A percentile compares a stretch with the other conserved stretches of the same genome.
These are phyloP conservation scores for Pelmatolapia mariae DNA, from an alignment of 2,113 vertebrate genomes.

Conservation along the genomic window DNA sequence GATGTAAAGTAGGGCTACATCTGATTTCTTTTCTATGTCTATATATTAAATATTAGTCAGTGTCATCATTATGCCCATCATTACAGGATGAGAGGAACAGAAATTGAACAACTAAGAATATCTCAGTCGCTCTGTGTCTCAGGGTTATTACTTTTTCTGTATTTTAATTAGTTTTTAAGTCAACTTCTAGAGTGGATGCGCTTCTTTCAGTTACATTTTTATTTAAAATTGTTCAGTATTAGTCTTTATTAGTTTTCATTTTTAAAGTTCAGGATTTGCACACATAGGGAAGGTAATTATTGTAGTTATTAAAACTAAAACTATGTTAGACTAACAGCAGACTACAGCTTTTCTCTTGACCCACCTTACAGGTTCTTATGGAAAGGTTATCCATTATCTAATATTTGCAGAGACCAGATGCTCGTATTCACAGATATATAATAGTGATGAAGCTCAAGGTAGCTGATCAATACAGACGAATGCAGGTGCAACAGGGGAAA, in stretches of 20 bases:
- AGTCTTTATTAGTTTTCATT: not conserved
- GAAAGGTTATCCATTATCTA: not conserved
- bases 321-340: not conserved
- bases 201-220: not conserved
- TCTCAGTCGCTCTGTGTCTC: not conserved
- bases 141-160: not conserved
- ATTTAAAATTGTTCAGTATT: not conserved
- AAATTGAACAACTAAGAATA: not conserved
- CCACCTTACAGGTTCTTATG: not conserved
- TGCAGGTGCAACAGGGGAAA: not conserved
- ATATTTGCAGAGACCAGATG: not conserved
- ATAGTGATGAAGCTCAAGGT: not conserved
- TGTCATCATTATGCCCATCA: not conserved
- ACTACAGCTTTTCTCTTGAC: not conserved
- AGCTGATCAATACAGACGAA: not conserved
- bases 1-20: not conserved
- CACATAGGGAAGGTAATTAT: not conserved
- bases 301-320: not conserved
- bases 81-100: not conserved
- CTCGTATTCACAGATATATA: not conserved
- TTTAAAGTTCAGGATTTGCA: not conserved
- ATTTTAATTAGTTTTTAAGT: not conserved
- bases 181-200: not conserved
- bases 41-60: not conserved
- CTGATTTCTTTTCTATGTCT: not conserved